phyloP scores from a whole-genome alignment of 2,113 vertebrate genomes.

The Ceratotherium simum region DNA sequence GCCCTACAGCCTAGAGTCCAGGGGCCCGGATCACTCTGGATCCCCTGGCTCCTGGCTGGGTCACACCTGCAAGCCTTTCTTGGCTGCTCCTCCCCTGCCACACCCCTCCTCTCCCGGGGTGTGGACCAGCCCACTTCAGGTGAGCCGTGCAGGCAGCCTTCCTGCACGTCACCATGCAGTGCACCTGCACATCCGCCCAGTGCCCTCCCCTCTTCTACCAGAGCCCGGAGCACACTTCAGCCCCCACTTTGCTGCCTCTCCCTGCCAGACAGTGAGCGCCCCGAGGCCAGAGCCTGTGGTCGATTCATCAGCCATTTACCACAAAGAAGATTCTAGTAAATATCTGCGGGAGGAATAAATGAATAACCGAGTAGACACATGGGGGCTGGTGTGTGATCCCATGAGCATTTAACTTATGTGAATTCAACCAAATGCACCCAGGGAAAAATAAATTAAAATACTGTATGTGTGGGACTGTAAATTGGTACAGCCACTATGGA shows the following conservation, averaged over 20 bases:
- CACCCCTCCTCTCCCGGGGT: too few relatives aligned
- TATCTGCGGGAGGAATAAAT: background rate
- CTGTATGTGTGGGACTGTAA: too few relatives aligned
- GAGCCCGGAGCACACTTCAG: background rate
- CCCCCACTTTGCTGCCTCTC: background rate
- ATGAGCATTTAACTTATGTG: background rate
- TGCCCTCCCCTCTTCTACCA: background rate
- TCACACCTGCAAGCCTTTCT: too few relatives aligned
- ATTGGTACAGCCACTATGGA: background rate
- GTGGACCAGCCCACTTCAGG: background rate
- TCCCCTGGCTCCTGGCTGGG: background rate
- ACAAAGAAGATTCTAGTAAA: background rate
- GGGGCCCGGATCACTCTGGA: background rate
- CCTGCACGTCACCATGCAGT: too few relatives aligned
- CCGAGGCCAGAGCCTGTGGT: background rate
- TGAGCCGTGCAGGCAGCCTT: background rate
- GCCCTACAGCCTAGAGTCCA: background rate
- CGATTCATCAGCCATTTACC: rapidly evolving
- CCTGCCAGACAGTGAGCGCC: background rate
- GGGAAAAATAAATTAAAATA: background rate
- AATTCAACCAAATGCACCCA: background rate
- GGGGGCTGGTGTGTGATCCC: background rate
- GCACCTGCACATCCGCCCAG: too few relatives aligned
- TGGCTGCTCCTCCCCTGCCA: background rate
- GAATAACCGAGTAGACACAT: background rate